These are phyloP conservation scores for Machaerirhynchus nigripectus DNA, from an alignment of 2,113 vertebrate species.

Conservation along the genomic window DNA sequence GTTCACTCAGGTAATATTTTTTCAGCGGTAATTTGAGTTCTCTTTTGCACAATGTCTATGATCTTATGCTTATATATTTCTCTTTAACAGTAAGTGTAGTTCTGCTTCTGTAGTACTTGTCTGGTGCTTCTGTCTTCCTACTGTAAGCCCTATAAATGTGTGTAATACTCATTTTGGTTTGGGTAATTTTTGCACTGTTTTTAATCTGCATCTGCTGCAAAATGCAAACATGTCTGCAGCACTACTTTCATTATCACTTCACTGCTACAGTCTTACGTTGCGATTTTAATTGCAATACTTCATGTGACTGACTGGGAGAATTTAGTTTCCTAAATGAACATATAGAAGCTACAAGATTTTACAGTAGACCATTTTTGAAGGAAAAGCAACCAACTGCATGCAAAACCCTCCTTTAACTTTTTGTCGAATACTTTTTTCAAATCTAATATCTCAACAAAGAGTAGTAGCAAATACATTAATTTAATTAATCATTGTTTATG, in stretches of 20 bases:
- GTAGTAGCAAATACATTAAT: neutral
- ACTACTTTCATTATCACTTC: neutral
- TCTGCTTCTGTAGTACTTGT: neutral
- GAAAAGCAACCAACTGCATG: neutral
- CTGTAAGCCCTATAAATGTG: neutral
- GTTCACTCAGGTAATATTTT: neutral
- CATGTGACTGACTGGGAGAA: neutral
- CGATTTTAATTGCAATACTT: neutral
- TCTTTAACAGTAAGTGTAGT: neutral
- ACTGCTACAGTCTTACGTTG: neutral
- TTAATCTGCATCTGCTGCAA: neutral
- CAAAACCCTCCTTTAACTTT: neutral
- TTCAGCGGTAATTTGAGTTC: neutral
- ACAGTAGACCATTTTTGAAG: accelerated
- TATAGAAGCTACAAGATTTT: neutral
- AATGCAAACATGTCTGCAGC: neutral
- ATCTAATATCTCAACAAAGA: neutral
- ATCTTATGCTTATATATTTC: neutral
- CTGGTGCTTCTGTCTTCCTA: neutral
- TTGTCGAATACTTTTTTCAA: neutral
- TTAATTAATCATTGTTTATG: neutral
- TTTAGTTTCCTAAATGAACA: neutral
- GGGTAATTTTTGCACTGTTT: neutral
- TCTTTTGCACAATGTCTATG: neutral
- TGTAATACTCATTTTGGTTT: neutral